Evolutionary conservation across 2,113 vertebrate genomes (phyloP), one percentile per base, ranked within the genome.

Genomic region (Dryoscopus gambensis): DNA sequence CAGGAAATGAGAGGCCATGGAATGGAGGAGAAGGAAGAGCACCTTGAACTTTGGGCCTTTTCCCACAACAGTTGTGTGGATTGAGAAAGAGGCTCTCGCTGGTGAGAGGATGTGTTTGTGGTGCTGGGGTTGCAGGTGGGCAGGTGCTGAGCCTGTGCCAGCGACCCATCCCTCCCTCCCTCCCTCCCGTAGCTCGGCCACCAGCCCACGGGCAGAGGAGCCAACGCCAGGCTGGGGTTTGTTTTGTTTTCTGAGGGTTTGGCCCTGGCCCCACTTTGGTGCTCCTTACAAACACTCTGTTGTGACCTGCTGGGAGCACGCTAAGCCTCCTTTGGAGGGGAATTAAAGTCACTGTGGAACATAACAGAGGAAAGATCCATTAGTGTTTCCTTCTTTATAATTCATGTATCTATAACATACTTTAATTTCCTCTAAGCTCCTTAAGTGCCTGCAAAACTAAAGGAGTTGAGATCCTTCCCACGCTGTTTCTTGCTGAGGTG

Each of bases 151-250:
- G 40, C 28, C 7, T 3, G 35, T 18, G 49, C 33, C 0, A 1
- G 28, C 10, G 50, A 35, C 1, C 31, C 14, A 3, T 7, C 40
- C 33, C 5, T 35, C 39, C 25, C 7, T 39, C 68, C 37, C 11
- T 70, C 47, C 35, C 10, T 71, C 47, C 15, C 6, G 4, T 0
- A 5, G 35, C 24, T 35, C 21, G 3, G 16, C 39, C 2, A 0
- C 27, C 17, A 2, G 25, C 12, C 35, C 35, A 7, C 7, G 47
- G 79, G 28, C 24, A 31, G 13, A 0, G 56, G 19, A 28, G 24
- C 12, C 24, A 4, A 0, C 0, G 0, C 31, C 2, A 4, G 31
- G 22, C 33, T 39, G 21, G 50, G 44, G 2, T 33, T n/a, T n/a
- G n/a, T n/a, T n/a, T 16, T 13, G 55, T 42, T 2, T 18, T 24